A percentile compares a stretch with the other conserved stretches of the same genome.
Evolutionary conservation across 1,140 invertebrate genomes (phyloP).

Genomic region (Drosophila equinoxialis): DNA sequence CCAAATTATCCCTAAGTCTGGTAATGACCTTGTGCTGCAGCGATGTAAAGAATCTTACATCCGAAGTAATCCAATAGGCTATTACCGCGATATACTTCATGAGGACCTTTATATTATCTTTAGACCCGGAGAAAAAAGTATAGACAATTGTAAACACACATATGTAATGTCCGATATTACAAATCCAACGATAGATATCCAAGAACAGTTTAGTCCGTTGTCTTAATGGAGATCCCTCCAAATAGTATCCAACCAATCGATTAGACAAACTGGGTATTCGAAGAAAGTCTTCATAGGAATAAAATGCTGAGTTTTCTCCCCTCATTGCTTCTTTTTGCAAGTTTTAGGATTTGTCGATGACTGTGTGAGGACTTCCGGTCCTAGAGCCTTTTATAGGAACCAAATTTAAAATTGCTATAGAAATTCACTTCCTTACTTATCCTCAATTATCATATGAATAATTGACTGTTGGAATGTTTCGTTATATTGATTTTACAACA

Average conservation of each 20-base stretch:
- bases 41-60: slow-evolving; percentile 41
- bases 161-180: slow-evolving; percentile 27
- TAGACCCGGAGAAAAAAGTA: too few species aligned
- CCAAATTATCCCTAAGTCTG: slow-evolving; percentile 31
- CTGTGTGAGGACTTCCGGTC: too few species aligned
- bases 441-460: too few species aligned
- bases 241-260: slow-evolving; percentile 39
- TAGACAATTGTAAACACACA: slow-evolving; percentile 2
- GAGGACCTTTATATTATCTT: slow-evolving; percentile 10
- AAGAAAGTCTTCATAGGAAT: slow-evolving; percentile 47
- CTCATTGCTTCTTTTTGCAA: neutral
- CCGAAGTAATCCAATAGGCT: slow-evolving; percentile 48
- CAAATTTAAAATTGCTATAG: too few species aligned
- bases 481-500: too few species aligned
- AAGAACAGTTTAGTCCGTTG: neutral
- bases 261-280: slow-evolving; percentile 30
- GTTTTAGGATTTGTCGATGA: too few species aligned
- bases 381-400: too few species aligned
- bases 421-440: too few species aligned
- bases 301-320: slow-evolving; percentile 4
- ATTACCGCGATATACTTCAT: slow-evolving; percentile 39
- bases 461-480: too few species aligned
- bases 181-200: slow-evolving; percentile 31
- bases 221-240: too few species aligned
- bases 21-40: slow-evolving; percentile 26